A percentile compares a stretch with the other conserved stretches of the same genome.
Conservation (phyloP, 2,113 vertebrate genomes). For the Bathybates hornii region DNA sequence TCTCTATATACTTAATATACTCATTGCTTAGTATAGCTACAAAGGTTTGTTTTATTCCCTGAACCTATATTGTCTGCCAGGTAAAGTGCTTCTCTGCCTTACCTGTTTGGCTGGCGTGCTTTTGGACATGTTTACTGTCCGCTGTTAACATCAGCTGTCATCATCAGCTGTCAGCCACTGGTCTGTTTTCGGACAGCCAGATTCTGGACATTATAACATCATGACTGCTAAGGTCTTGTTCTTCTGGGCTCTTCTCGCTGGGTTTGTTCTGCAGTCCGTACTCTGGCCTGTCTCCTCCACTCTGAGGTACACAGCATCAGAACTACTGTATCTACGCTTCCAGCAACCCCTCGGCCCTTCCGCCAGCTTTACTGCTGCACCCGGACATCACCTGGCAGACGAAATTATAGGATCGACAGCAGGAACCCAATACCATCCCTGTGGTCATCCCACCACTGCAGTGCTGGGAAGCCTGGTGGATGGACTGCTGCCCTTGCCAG, state of each 20-base stretch:
- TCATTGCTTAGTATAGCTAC: background rate
- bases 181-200: background rate
- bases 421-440: background rate
- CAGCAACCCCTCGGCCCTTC: background rate
- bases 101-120: background rate
- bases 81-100: background rate
- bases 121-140: background rate
- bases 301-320: background rate
- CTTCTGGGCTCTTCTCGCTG: background rate
- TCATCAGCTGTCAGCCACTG: background rate
- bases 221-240: background rate
- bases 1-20: background rate
- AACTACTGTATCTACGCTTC: background rate
- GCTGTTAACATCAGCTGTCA: background rate
- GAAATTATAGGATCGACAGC: background rate
- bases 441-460: background rate
- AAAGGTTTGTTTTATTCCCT: background rate
- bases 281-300: background rate
- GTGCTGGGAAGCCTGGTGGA: background rate
- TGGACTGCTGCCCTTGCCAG: background rate
- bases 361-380: no score
- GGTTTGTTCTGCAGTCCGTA: background rate
- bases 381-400: background rate
- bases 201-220: background rate
- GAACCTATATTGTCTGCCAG: background rate